These are phyloP conservation scores for Lordiphosa fenestrarum DNA, from an alignment of 2,888 invertebrate species.

Conservation along the genomic window DNA sequence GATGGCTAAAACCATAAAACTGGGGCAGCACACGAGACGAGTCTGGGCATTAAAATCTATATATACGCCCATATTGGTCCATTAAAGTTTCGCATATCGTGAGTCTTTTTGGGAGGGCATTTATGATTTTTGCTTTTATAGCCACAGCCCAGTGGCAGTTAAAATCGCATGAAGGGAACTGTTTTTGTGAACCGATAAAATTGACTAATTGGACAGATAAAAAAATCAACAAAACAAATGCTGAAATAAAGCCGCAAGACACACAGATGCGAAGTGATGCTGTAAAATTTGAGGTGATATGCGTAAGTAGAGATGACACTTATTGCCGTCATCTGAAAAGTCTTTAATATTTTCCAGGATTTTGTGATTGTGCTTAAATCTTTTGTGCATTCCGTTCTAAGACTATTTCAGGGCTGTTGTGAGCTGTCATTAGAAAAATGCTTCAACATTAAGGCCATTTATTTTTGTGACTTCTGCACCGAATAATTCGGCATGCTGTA, in stretches of 20 bases:
- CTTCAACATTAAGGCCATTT: no score
- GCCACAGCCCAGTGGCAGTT: constrained; percentile 33
- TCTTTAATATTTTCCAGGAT: no score
- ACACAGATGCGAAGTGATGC: constrained; percentile 19
- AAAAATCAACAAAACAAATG: constrained; percentile 57
- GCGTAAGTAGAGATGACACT: neutral
- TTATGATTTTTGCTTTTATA: constrained; percentile 33
- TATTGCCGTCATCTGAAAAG: no score
- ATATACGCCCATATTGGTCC: constrained; percentile 39
- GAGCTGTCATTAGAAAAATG: no score
- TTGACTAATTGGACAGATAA: constrained; percentile 69
- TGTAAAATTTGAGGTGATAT: constrained; percentile 19
- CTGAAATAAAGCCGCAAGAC: constrained; percentile 25
- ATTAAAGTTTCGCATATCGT: constrained; percentile 38
- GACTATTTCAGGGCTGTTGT: no score
- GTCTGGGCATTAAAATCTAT: constrained; percentile 28
- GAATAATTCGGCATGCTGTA: no score
- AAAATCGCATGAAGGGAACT: constrained; percentile 53
- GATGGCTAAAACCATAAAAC: constrained; percentile 22
- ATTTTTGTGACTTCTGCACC: no score
- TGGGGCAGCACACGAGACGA: constrained; percentile 24
- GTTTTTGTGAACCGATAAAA: constrained; percentile 52
- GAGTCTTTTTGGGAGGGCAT: constrained; percentile 31
- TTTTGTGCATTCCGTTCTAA: no score
- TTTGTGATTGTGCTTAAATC: no score